Evolutionary conservation across 2,113 vertebrate species (phyloP).

Genomic region (Orthonyx spaldingii): DNA sequence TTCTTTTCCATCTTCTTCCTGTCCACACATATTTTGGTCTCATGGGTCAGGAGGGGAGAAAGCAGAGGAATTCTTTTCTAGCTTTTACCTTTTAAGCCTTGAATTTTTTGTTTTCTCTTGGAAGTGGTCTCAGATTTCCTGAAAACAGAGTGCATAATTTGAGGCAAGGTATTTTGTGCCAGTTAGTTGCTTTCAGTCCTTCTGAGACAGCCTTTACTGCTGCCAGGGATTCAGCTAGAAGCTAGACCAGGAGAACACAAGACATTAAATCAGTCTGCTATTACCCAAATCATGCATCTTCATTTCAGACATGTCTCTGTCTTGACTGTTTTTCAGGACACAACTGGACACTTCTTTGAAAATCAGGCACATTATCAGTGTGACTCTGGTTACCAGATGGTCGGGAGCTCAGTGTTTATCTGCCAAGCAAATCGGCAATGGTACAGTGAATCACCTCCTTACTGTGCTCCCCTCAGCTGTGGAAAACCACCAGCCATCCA

Average conservation of each 20-base stretch:
- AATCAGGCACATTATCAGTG: conserved; percentile 84
- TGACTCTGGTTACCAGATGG: conserved; percentile 80
- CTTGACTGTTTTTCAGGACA: conserved; percentile 66
- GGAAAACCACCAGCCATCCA: conserved; percentile 80
- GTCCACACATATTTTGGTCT: background rate
- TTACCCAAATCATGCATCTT: background rate
- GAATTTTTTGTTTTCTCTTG: background rate
- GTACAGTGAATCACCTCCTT: conserved; percentile 81
- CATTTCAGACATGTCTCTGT: background rate
- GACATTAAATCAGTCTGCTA: background rate
- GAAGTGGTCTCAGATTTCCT: background rate
- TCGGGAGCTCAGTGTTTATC: conserved; percentile 77
- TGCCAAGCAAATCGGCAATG: conserved; percentile 94
- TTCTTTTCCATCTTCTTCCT: background rate
- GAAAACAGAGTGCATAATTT: background rate
- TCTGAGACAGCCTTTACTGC: background rate
- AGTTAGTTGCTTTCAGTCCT: background rate
- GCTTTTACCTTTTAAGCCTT: background rate
- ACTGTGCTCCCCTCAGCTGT: conserved; percentile 86
- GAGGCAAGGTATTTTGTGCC: background rate
- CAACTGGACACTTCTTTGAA: conserved; percentile 79
- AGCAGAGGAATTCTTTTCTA: background rate
- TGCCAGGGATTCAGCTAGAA: background rate
- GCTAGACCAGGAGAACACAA: background rate
- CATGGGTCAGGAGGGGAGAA: background rate